A percentile compares a stretch with the other conserved stretches of the same genome.
Conservation (phyloP, 2,797 vertebrate species). For the Oceanodroma leucorhoa region DNA sequence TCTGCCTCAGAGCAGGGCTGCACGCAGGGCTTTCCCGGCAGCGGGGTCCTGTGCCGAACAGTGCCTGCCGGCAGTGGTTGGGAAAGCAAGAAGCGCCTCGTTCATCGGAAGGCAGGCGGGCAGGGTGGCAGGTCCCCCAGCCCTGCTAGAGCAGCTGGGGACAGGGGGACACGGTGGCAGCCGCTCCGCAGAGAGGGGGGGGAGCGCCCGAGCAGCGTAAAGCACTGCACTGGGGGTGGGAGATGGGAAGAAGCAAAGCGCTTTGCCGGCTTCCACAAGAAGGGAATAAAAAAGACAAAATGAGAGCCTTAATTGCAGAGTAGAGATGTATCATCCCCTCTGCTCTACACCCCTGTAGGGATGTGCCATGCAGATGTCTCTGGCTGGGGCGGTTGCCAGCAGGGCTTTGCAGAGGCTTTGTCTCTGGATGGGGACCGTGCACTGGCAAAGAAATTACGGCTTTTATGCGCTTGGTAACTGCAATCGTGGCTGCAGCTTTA, state of each 20-base stretch:
- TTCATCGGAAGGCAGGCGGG: not conserved
- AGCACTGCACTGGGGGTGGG: not conserved
- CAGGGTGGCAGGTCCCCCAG: not conserved
- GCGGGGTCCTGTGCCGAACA: not conserved
- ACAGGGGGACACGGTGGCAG: not conserved
- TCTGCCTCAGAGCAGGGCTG: not conserved
- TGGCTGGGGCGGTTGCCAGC: constrained; percentile 17
- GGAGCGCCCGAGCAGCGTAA: not conserved
- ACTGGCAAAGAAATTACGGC: not conserved
- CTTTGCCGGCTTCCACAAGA: not conserved
- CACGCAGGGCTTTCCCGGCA: not conserved
- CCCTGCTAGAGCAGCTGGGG: not conserved
- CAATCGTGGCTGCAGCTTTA: not conserved
- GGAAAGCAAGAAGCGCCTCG: not conserved
- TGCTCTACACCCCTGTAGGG: not conserved
- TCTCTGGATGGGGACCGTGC: not conserved
- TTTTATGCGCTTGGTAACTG: not conserved
- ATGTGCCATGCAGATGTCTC: constrained; percentile 22
- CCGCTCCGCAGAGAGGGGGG: fast-evolving
- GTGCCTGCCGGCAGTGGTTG: fast-evolving
- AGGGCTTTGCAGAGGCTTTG: constrained; percentile 28
- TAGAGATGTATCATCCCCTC: constrained; percentile 5
- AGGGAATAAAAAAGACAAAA: constrained; percentile 18
- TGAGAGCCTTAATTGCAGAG: constrained; percentile 48
- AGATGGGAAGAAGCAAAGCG: not conserved